Percentiles rank a stretch among this genome's conserved stretches.
Evolutionary conservation across 2,797 vertebrate species (phyloP).

Genomic region (Pitangus sulphuratus): DNA sequence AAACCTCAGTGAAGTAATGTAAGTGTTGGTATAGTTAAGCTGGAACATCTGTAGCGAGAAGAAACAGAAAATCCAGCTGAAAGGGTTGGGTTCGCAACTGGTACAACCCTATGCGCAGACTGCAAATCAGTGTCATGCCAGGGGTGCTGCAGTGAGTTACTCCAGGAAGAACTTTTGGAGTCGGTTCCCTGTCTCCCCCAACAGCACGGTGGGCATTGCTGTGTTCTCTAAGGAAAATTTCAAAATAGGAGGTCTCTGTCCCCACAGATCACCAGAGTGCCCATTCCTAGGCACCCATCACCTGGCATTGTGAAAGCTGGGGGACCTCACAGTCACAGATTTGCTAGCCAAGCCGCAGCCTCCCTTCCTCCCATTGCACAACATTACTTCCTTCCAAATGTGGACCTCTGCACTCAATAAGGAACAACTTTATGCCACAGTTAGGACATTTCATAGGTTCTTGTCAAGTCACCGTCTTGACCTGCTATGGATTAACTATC

Average conservation of each 20-base stretch:
- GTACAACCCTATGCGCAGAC: neutral
- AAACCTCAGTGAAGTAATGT: neutral
- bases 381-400: neutral
- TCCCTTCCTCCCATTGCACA: neutral
- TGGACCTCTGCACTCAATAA: neutral
- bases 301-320: neutral
- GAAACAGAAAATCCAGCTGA: neutral
- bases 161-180: neutral
- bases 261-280: neutral
- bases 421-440: neutral
- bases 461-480: neutral
- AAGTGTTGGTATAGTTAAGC: constrained; percentile 29
- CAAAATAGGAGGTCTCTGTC: neutral
- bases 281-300: neutral
- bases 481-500: neutral
- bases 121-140: accelerated
- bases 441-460: neutral
- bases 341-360: neutral
- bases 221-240: neutral
- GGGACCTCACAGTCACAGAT: neutral
- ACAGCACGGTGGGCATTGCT: neutral
- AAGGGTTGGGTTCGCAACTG: neutral
- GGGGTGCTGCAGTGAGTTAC: neutral
- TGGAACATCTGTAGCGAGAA: constrained; percentile 13
- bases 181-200: neutral